phyloP scores from a whole-genome alignment of 2,888 invertebrate species.

The Leptopilina myrica region DNA sequence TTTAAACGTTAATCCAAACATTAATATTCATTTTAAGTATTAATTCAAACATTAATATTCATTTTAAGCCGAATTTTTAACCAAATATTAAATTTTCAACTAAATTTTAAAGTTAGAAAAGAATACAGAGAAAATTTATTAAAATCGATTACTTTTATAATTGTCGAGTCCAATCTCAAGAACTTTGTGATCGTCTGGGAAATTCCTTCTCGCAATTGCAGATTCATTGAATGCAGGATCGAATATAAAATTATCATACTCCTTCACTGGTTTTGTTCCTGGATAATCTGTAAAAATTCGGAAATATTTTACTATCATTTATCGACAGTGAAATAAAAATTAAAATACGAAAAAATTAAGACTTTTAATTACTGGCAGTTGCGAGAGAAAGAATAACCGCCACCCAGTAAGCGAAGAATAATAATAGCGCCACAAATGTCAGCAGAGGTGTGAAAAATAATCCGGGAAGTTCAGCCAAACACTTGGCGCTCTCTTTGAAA shows the following conservation, averaged over 20 bases:
- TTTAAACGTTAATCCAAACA: too few species aligned
- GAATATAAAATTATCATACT: conserved; percentile 65
- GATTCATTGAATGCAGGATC: conserved; percentile 64
- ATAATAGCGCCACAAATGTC: conserved; percentile 87
- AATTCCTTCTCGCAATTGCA: conserved; percentile 57
- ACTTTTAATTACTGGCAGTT: conserved; percentile 84
- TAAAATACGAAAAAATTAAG: conserved; percentile 68
- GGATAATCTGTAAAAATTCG: conserved; percentile 71
- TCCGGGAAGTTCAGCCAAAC: conserved; percentile 89
- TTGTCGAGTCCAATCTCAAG: conserved; percentile 35
- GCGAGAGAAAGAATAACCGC: conserved; percentile 89
- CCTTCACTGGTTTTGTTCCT: conserved; percentile 70
- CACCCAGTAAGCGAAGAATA: conserved; percentile 92
- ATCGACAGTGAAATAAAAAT: background rate
- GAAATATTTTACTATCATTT: conserved; percentile 2
- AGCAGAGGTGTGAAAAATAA: conserved; percentile 90
- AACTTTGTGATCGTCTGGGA: conserved; percentile 59
- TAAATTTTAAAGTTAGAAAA: background rate
- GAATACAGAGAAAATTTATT: conserved; percentile 45
- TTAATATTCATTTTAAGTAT: too few species aligned
- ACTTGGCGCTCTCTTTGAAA: conserved; percentile 93
- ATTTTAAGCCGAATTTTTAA: too few species aligned
- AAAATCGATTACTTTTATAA: conserved; percentile 39
- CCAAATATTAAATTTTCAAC: too few species aligned
- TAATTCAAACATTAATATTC: too few species aligned